Evolutionary conservation across 2,113 vertebrate species (phyloP), one percentile per base, ranked within the genome.

Genomic region (Gopherus evgoodei): DNA sequence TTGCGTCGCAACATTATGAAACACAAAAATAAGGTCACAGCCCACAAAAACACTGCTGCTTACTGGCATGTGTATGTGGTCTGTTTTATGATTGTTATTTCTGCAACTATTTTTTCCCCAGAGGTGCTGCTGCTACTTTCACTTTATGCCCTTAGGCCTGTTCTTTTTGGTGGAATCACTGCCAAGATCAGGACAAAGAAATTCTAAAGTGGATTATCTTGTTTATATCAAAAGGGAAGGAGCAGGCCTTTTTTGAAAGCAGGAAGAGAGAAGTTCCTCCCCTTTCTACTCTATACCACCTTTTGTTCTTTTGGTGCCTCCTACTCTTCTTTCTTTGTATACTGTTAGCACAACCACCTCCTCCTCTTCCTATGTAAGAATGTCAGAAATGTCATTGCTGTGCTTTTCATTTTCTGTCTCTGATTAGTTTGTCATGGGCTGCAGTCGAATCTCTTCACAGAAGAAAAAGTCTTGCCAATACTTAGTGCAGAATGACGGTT

Each of bases 361-460:
- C 56, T 31, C 90, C 13, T 13, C 2, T 81, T 91, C 82, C 65
- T 94, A 89, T 81, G 50, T 25, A 90, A 25, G 92, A 86, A 57
- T 85, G 47, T 83, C 76, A 85, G 44, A 93, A 79, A 65, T 87
- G 24, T 81, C 89, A 59, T 25, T 50, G 47, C 13, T 84, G 54
- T 12, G 31, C 84, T 90, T 84, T 27, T 6, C 81, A 42, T 53
- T 89, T 89, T 87, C 42, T 86, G 65, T 24, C 52, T 29, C 1
- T 62, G 24, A 31, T 83, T 14, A 90, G n/a, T 35, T 94, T 78
- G 6, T 42, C 53, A 93, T 22, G 42, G 69, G 52, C 49, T 81
- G 83, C 49, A 56, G 35, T 13, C 11, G 8, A 84, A 13, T 85
- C 47, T 87, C 16, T 85, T 62, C 53, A n/a, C 8, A 88, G 53